Percentiles rank a stretch among this genome's conserved stretches.
These are phyloP conservation scores for Typhlomys cinereus DNA, from an alignment of 2,113 vertebrate genomes.

Conservation along the genomic window DNA sequence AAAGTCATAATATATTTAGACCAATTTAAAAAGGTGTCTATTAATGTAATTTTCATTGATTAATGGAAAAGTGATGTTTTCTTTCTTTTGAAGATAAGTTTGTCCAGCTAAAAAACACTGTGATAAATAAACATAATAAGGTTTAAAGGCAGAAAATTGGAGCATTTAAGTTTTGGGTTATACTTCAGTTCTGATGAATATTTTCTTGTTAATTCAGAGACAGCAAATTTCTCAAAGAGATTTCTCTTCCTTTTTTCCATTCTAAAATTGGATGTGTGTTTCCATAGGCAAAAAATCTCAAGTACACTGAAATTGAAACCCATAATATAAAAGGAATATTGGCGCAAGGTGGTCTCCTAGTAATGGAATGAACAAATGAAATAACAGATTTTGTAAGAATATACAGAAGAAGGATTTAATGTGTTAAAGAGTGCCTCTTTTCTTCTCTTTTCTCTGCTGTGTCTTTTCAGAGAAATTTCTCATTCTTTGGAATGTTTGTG, in stretches of 20 bases:
- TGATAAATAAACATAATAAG: constrained; percentile 2
- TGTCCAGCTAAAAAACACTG: constrained; percentile 22
- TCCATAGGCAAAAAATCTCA: constrained; percentile 19
- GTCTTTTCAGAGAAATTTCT: constrained; percentile 25
- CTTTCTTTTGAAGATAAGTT: background rate
- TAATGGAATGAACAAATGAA: constrained; percentile 40
- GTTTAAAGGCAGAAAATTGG: constrained; percentile 26
- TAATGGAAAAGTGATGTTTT: background rate
- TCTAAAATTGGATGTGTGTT: constrained; percentile 29
- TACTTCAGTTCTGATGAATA: background rate
- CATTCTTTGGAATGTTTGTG: background rate
- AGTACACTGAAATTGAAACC: constrained; percentile 46
- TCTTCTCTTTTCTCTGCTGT: background rate
- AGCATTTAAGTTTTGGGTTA: background rate
- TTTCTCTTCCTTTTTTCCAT: background rate
- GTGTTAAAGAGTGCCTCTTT: background rate
- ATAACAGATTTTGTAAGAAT: constrained; percentile 4
- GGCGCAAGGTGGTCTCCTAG: background rate
- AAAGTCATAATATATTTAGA: constrained; percentile 14
- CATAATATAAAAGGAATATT: constrained; percentile 22
- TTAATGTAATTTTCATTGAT: background rate
- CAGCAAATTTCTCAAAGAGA: constrained; percentile 31
- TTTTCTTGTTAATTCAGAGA: constrained; percentile 26
- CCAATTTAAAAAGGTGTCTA: background rate
- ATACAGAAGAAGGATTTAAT: background rate